Conservation (phyloP, 2,113 vertebrate genomes). For the Haemorhous mexicanus region DNA sequence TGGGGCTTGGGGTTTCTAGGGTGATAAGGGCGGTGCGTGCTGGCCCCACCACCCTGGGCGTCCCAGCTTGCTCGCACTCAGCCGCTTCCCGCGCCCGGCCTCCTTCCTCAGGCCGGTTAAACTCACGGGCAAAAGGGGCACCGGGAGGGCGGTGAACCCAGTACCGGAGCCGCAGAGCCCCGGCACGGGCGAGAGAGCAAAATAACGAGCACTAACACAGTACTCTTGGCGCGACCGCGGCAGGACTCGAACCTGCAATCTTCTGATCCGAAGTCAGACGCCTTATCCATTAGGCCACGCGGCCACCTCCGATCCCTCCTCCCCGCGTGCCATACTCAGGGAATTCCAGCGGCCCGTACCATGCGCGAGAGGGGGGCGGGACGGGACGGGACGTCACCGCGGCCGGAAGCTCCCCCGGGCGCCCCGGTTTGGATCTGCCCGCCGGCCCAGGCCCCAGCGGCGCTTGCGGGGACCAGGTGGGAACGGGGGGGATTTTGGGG, state of each 20-base stretch:
- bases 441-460: background rate
- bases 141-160: rapidly evolving
- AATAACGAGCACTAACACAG: rapidly evolving
- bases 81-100: rapidly evolving
- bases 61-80: rapidly evolving
- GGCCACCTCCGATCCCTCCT: rapidly evolving
- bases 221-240: rapidly evolving
- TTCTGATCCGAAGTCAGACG: constrained; percentile 86
- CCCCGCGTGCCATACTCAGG: background rate
- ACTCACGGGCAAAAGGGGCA: rapidly evolving
- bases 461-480: background rate
- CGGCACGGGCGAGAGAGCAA: rapidly evolving
- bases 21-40: rapidly evolving
- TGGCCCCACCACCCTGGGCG: rapidly evolving
- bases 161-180: rapidly evolving
- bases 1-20: rapidly evolving
- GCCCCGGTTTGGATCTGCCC: background rate
- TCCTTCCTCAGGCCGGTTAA: rapidly evolving
- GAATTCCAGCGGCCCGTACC: rapidly evolving
- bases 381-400: background rate
- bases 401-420: background rate
- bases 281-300: constrained; percentile 87
- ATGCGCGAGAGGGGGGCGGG: background rate
- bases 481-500: rapidly evolving
- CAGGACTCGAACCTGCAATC: constrained; percentile 84